Conservation (phyloP, 1,140 invertebrate genomes). For the Drosophila pseudoobscura region DNA sequence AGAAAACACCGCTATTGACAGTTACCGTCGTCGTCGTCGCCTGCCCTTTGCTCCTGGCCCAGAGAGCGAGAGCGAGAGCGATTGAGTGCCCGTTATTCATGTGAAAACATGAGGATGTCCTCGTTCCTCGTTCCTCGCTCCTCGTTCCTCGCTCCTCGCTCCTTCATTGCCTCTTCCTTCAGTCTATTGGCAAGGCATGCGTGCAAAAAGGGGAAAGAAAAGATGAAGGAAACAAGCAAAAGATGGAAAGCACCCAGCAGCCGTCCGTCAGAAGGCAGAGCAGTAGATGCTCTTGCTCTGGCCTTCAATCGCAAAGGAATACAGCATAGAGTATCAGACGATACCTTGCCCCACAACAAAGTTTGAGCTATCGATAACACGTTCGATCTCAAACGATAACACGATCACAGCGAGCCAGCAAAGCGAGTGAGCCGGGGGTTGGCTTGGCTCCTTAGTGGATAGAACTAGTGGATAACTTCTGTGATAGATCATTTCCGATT, state of each 20-base stretch:
- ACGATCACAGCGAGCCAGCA: no score
- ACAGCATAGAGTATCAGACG: no score
- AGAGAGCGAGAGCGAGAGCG: neutral
- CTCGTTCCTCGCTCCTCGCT: neutral
- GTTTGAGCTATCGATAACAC: no score
- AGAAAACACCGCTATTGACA: slow-evolving; percentile 47
- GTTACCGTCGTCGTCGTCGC: neutral
- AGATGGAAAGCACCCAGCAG: neutral
- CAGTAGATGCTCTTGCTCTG: slow-evolving; percentile 30
- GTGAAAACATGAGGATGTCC: slow-evolving; percentile 31
- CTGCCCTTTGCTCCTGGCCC: slow-evolving; percentile 5
- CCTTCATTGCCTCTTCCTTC: neutral
- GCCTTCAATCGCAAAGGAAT: no score
- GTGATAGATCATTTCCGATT: no score
- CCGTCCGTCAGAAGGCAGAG: neutral
- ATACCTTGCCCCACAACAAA: neutral
- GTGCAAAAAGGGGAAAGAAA: slow-evolving; percentile 20
- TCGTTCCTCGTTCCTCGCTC: neutral
- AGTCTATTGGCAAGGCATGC: slow-evolving; percentile 19
- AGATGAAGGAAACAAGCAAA: slow-evolving; percentile 32
- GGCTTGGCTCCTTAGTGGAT: no score
- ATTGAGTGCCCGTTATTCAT: slow-evolving; percentile 10
- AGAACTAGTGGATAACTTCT: no score
- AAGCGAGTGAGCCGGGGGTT: no score
- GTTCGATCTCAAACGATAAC: no score